Base-by-base conservation (phyloP, 2,113 vertebrate species). In the Rhinolophus sinicus region DNA sequence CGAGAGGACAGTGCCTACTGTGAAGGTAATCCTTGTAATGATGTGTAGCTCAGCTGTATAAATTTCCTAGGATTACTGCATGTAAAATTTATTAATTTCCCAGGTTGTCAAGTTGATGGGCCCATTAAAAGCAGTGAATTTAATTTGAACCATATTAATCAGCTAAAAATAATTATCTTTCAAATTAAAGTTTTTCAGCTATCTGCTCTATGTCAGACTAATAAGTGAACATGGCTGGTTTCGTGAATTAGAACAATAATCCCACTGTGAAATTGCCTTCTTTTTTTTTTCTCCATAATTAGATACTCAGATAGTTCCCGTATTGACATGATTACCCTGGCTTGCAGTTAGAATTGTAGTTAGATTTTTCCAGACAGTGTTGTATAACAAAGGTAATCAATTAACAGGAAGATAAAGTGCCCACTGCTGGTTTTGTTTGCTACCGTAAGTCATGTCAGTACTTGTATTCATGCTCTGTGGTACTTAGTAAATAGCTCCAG, bases 1-100 rank as follows among this genome's bases (percentile, higher is more conserved):
- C 98, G 99, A 44, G 99, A 99, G 73, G 99, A 99, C 98, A 99
- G 99, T 62, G 99, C 99, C 87, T 99, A 99, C 98, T 99, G 99
- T 96, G 99, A 99, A 99, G 99, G 99, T 99, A 99, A 93, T 28
- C 26, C 94, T 92, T 88, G 40, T 75, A 16, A 69, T 82, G 72
- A 80, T 88, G 50, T 77, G 70, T 54, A 64, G 80, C 87, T 96
- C 50, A 4, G 7, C 81, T 96, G n/a, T 84, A 7, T 72, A 44
- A 95, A 72, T 95, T 97, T 40, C 58, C 94, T 16, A 88, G 96
- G 81, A 98, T 96, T 98, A 94, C 50, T 93, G 92, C 92, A 67
- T 96, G 52, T 52, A 81, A 54, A 97, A 89, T 30, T 58, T 92
- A 82, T 95, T 97, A 78, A 96, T 98, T 97, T 98, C 85, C 38